Evolutionary conservation across 2,113 vertebrate species (phyloP).

Genomic region (Peromyscus maniculatus): DNA sequence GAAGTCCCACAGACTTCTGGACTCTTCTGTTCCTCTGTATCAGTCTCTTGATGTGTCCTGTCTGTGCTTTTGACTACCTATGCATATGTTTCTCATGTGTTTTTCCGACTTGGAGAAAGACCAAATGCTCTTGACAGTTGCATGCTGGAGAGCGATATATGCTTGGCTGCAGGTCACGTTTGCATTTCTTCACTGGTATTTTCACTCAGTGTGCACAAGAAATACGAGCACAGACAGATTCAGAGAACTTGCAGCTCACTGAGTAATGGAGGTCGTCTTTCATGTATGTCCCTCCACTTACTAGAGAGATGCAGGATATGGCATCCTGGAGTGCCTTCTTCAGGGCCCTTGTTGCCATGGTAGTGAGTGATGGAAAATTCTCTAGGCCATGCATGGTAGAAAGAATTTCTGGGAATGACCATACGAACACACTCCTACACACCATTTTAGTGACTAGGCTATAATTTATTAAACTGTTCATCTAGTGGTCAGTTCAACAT

Average conservation of each 20-base stretch:
- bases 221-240: slow-evolving; percentile 62
- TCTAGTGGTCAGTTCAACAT: neutral
- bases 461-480: slow-evolving; percentile 44
- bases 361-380: slow-evolving; percentile 41
- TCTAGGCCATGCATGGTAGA: neutral
- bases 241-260: slow-evolving; percentile 52
- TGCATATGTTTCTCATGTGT: slow-evolving; percentile 74
- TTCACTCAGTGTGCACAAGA: slow-evolving; percentile 66
- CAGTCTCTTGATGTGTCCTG: slow-evolving; percentile 68
- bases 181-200: slow-evolving; percentile 74
- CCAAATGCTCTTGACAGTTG: slow-evolving; percentile 73
- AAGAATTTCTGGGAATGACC: neutral
- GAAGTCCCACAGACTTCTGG: slow-evolving; percentile 71
- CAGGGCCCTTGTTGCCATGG: neutral
- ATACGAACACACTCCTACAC: neutral
- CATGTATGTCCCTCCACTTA: neutral
- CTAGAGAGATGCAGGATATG: neutral
- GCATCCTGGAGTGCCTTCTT: neutral
- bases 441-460: neutral
- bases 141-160: slow-evolving; percentile 54
- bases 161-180: slow-evolving; percentile 70
- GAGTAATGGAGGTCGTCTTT: slow-evolving; percentile 49
- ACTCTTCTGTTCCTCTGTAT: slow-evolving; percentile 46
- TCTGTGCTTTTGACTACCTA: slow-evolving; percentile 68
- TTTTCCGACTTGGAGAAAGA: slow-evolving; percentile 72